Evolutionary conservation across 2,888 invertebrate species (phyloP), one percentile per base, ranked within the genome.

Genomic region (Tenthredo notha): DNA sequence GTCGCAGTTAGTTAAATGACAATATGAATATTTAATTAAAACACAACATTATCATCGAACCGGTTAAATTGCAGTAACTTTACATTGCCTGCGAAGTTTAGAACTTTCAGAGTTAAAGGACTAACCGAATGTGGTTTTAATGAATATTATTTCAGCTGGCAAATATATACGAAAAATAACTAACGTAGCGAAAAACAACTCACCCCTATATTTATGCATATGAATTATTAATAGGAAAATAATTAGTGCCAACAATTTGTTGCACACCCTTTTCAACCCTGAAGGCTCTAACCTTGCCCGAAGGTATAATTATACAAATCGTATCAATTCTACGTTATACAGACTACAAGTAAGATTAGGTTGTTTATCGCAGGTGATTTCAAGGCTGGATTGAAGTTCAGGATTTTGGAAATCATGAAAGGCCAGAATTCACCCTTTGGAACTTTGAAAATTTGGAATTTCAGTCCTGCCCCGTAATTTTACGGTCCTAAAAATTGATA

Each of bases 201-300:
- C 67, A 25, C 29, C 15, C 33, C 47, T 47, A 47, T 7, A 18
- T 5, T n/a, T n/a, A 12, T 29, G 67, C 33, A 18, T 33, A 29
- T 67, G 67, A 74, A 40, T 74, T 43, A 43, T 74, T 74, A 33
- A 74, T 74, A 43, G 72, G n/a, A 43, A 74, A 74, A 74, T 12
- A 74, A 74, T 74, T 40, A 74, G 72, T 43, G 12, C 21, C 21
- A 43, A 40, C n/a, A 43, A 10, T 74, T 74, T 74, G 21, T 43
- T 74, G 43, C 72, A 37, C 72, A 43, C 72, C 43, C 72, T 74
- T 40, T 43, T 74, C 21, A 74, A 74, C 18, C 43, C 43, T 18
- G 72, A 43, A 74, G 21, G 72, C 12, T 37, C 40, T 21, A 43
- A 10, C 21, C 43, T 43, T 25, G 40, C 72, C 29, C 21, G 18